These are phyloP conservation scores for Passerculus sandwichensis DNA, from an alignment of 2,797 vertebrate genomes.

Conservation along the genomic window DNA sequence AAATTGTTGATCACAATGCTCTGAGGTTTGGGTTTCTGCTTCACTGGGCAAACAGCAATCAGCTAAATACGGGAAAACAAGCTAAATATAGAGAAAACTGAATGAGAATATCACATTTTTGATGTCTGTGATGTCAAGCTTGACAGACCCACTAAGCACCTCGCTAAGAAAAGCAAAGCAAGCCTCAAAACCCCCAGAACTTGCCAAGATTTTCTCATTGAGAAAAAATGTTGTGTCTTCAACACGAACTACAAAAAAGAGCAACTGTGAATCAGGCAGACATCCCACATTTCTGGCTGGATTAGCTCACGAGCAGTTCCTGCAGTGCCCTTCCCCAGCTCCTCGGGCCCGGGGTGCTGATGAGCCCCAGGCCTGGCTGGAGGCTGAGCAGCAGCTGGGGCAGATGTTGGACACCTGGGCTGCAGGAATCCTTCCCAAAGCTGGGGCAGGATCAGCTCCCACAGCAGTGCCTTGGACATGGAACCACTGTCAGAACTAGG, in stretches of 20 bases:
- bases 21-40: neutral
- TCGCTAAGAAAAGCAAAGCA: neutral
- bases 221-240: neutral
- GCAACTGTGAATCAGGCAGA: neutral
- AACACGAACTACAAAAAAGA: neutral
- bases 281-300: neutral
- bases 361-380: neutral
- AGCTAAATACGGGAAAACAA: neutral
- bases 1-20: neutral
- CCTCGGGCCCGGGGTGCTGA: neutral
- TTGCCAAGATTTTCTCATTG: neutral
- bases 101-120: neutral
- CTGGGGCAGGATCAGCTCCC: neutral
- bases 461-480: neutral
- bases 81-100: neutral
- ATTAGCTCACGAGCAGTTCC: rapidly evolving
- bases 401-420: slow-evolving; percentile 17
- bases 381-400: neutral
- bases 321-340: neutral
- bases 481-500: slow-evolving; percentile 16
- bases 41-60: neutral
- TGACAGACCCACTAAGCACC: neutral
- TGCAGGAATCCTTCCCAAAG: neutral
- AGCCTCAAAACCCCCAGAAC: neutral
- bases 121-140: neutral